Base-by-base conservation (phyloP, 1,140 invertebrate genomes). In the Trachelipus rathkii region DNA sequence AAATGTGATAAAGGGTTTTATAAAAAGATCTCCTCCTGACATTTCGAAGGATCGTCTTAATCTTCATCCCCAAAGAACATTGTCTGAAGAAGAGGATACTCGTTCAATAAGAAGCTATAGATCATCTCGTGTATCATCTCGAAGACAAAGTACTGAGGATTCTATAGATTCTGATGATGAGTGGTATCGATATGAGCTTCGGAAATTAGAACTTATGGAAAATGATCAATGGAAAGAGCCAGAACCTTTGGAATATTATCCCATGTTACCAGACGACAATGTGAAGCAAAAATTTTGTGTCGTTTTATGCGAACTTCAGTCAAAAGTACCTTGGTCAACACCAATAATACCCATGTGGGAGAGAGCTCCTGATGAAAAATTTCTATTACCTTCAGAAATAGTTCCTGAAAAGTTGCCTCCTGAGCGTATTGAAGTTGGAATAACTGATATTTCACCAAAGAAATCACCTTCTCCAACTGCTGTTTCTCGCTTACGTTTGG, bases 111-210 rank as follows among this genome's bases (percentile, higher is more conserved):
- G 94, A 86, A 94, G 93, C 0, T 93, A 91, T 86, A 87, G 93
- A 82, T 91, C 92, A 2, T 95, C 93, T 0, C 86, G 92, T 79
- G 91, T 93, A n/a, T 94, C 93, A 7, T 95, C 93, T 1, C 87
- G 93, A 82, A 86, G 93, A 50, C 93, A 96, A 86, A 95, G 93
- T 84, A 95, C 94, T 0, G 94, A 95, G 86, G 94, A 96, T 81
- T 94, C 92, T 76, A 95, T 96, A 75, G 94, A 96, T 84, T 93
- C 92, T 66, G 94, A 96, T 85, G 94, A 96, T 83, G 93, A 95
- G 86, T 96, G 94, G 91, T 96, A 95, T 82, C 92, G 92, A 79
- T 94, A 96, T 84, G 94, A 95, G 83, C 83, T 95, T 72, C 87
- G 91, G 69, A 94, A 95, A 84, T 84, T 96, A 50, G 92, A 95